Conservation (phyloP, 2,113 vertebrate species). For the Neogobius melanostomus region DNA sequence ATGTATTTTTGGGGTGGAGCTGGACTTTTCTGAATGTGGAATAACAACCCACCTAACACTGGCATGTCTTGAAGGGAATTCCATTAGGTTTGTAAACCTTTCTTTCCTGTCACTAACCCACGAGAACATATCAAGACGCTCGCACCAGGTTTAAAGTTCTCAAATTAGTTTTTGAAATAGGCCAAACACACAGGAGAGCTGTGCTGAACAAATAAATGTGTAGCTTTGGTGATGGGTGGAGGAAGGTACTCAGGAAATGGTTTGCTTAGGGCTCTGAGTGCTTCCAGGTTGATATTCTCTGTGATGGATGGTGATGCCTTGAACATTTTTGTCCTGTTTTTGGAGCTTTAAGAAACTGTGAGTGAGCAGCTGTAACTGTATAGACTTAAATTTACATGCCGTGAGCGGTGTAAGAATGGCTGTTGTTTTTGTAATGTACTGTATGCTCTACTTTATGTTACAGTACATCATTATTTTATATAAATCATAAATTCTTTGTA, state of each 20-base stretch:
- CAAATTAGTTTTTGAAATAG: slow-evolving; percentile 55
- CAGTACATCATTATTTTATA: neutral
- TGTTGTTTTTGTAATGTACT: neutral
- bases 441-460: neutral
- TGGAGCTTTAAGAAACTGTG: slow-evolving; percentile 48
- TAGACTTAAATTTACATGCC: neutral
- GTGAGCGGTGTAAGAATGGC: neutral
- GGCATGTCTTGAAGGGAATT: slow-evolving; percentile 57
- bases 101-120: slow-evolving; percentile 60
- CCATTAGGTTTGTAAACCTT: slow-evolving; percentile 51
- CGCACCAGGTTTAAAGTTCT: slow-evolving; percentile 53
- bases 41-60: slow-evolving; percentile 61
- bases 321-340: slow-evolving; percentile 62
- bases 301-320: slow-evolving; percentile 63
- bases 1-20: slow-evolving; percentile 50
- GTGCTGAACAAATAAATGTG: slow-evolving; percentile 67
- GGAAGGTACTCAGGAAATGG: slow-evolving; percentile 60
- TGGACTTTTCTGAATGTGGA: slow-evolving; percentile 55
- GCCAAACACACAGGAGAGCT: slow-evolving; percentile 47
- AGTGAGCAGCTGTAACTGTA: slow-evolving; percentile 34
- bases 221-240: slow-evolving; percentile 47
- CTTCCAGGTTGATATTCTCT: slow-evolving; percentile 65
- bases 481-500: neutral
- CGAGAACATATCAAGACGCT: slow-evolving; percentile 56
- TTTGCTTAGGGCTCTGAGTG: slow-evolving; percentile 63